These are phyloP conservation scores for Phyllopteryx taeniolatus DNA, from an alignment of 2,113 vertebrate species.

Conservation along the genomic window DNA sequence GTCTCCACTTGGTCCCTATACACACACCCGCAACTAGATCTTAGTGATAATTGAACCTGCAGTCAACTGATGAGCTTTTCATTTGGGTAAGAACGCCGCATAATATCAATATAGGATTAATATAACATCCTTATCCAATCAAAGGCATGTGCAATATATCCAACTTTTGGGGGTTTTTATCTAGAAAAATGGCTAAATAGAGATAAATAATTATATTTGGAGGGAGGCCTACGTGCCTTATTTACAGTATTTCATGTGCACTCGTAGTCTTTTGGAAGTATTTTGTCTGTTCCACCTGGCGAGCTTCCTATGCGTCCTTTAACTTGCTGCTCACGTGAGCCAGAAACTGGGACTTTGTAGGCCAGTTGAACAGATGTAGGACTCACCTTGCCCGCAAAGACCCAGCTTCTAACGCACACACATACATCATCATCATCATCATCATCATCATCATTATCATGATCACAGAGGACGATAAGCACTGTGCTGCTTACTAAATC, in stretches of 20 bases:
- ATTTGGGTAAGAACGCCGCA: background rate
- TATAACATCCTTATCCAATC: background rate
- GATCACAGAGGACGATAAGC: constrained; percentile 18
- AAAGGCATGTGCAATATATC: background rate
- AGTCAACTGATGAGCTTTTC: background rate
- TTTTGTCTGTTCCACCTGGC: constrained; percentile 3
- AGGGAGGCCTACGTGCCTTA: background rate
- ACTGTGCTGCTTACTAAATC: background rate
- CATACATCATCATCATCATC: constrained; percentile 31
- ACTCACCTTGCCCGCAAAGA: constrained; percentile 99
- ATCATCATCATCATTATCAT: constrained; percentile 40
- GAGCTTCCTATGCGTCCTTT: too few relatives aligned
- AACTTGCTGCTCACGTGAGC: constrained; percentile 70
- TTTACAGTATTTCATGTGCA: background rate
- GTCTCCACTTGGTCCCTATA: too few relatives aligned
- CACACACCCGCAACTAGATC: too few relatives aligned
- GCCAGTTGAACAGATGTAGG: constrained; percentile 88
- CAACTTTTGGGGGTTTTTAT: background rate
- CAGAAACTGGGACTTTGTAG: constrained; percentile 99
- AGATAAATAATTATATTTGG: background rate
- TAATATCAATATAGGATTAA: background rate
- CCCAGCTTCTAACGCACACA: constrained; percentile 84
- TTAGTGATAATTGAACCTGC: background rate
- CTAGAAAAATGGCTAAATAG: background rate
- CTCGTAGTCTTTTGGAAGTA: background rate